Conservation (phyloP, 1,140 invertebrate species). For the Hyles euphorbiae region DNA sequence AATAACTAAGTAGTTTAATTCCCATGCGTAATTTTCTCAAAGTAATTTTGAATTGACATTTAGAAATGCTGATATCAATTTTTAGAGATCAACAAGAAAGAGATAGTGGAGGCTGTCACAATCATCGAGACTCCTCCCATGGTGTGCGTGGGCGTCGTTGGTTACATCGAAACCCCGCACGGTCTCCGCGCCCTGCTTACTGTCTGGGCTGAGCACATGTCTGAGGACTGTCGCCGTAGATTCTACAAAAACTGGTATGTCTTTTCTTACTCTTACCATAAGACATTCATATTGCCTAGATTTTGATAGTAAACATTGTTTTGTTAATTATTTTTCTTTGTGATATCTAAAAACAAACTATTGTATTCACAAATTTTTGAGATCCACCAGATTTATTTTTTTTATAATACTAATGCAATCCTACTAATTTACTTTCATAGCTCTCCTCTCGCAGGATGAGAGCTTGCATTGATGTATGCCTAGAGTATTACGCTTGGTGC, state of each 20-base stretch:
- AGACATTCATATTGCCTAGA: slow-evolving; percentile 8
- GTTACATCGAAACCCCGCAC: slow-evolving; percentile 99
- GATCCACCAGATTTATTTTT: too few species aligned
- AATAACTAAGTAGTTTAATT: slow-evolving; percentile 1
- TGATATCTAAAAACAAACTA: too few species aligned
- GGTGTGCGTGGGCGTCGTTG: slow-evolving; percentile 97
- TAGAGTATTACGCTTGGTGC: slow-evolving; percentile 58
- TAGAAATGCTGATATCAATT: slow-evolving; percentile 5
- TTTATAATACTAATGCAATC: too few species aligned
- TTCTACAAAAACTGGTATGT: slow-evolving; percentile 99
- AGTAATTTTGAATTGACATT: not conserved
- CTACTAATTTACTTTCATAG: slow-evolving; percentile 53
- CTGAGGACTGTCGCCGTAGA: slow-evolving; percentile 97
- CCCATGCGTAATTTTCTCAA: slow-evolving; percentile 1
- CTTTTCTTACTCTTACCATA: slow-evolving; percentile 20
- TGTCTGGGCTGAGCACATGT: slow-evolving; percentile 98
- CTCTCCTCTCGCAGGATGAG: slow-evolving; percentile 82
- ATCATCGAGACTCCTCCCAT: slow-evolving; percentile 99
- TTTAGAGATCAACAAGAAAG: slow-evolving; percentile 99
- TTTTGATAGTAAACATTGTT: not conserved
- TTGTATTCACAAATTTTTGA: too few species aligned
- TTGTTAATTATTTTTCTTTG: too few species aligned
- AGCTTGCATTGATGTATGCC: slow-evolving; percentile 69
- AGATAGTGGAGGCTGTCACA: slow-evolving; percentile 99
- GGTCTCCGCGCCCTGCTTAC: slow-evolving; percentile 96